Conservation (phyloP, 2,113 vertebrate genomes). For the Uria lomvia region DNA sequence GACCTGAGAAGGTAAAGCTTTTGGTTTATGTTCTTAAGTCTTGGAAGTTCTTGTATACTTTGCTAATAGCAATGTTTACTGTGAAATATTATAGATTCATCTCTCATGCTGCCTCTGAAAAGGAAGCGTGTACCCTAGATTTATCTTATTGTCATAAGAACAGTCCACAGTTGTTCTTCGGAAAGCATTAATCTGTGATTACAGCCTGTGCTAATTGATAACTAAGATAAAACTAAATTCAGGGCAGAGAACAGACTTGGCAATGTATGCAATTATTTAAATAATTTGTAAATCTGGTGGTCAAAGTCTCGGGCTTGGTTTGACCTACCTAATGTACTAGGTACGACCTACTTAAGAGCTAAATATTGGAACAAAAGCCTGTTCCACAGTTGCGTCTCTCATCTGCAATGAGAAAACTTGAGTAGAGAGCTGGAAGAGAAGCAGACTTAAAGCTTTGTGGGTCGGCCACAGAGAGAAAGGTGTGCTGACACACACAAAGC, state of each 20-base stretch:
- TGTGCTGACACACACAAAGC: neutral
- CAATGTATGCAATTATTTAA: neutral
- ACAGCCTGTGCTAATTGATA: neutral
- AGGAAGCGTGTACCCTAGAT: neutral
- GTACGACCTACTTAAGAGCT: neutral
- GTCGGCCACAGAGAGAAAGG: conserved; percentile 19
- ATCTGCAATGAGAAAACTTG: conserved; percentile 6
- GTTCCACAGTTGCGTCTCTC: neutral
- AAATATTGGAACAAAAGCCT: neutral
- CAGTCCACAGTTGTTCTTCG: neutral
- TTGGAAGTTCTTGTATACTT: neutral
- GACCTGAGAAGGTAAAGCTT: neutral
- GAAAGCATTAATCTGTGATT: neutral
- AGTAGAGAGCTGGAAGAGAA: conserved; percentile 13
- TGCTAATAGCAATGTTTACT: neutral
- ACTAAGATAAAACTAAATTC: neutral
- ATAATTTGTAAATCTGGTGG: neutral
- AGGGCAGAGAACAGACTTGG: neutral
- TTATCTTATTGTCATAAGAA: neutral
- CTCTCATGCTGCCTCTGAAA: neutral
- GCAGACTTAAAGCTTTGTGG: conserved; percentile 27
- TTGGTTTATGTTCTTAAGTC: neutral
- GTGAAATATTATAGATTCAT: neutral
- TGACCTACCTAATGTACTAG: neutral
- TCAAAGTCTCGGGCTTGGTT: neutral